A percentile compares a stretch with the other conserved stretches of the same genome.
These are phyloP conservation scores for Callipepla californica DNA, from an alignment of 2,113 vertebrate species.

Conservation along the genomic window DNA sequence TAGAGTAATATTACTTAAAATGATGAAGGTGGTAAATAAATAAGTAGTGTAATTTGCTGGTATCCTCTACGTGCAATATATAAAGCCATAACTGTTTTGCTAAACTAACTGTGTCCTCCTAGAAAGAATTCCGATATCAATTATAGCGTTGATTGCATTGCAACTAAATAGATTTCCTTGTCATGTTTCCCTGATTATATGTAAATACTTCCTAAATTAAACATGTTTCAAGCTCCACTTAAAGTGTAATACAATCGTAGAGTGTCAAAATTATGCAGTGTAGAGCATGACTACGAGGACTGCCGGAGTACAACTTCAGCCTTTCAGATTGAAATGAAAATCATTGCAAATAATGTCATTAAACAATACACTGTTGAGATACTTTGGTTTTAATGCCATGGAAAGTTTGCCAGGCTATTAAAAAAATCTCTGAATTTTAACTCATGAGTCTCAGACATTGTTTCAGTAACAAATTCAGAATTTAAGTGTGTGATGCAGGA, in stretches of 20 bases:
- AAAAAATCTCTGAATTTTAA: background rate
- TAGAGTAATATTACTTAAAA: background rate
- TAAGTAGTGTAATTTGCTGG: conserved; percentile 18
- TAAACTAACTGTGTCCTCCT: conserved; percentile 34
- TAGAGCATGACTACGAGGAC: background rate
- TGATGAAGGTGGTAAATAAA: conserved; percentile 28
- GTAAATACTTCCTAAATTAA: conserved; percentile 60
- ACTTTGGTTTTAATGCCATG: background rate
- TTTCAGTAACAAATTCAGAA: background rate
- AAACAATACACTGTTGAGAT: background rate
- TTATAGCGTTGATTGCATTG: conserved; percentile 11
- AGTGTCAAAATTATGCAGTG: background rate
- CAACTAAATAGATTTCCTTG: conserved; percentile 1
- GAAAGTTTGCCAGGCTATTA: background rate
- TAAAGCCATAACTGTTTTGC: conserved; percentile 18
- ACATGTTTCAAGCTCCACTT: conserved; percentile 36
- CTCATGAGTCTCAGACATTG: background rate
- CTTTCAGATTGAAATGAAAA: background rate
- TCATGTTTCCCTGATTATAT: conserved; percentile 41
- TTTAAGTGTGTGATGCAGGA: background rate
- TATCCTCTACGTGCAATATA: conserved; percentile 32
- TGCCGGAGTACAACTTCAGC: background rate
- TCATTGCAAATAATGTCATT: background rate
- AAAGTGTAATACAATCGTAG: background rate
- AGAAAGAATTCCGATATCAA: conserved; percentile 54